Base-by-base conservation (phyloP, 2,888 invertebrate species). In the Drosophila anceps region DNA sequence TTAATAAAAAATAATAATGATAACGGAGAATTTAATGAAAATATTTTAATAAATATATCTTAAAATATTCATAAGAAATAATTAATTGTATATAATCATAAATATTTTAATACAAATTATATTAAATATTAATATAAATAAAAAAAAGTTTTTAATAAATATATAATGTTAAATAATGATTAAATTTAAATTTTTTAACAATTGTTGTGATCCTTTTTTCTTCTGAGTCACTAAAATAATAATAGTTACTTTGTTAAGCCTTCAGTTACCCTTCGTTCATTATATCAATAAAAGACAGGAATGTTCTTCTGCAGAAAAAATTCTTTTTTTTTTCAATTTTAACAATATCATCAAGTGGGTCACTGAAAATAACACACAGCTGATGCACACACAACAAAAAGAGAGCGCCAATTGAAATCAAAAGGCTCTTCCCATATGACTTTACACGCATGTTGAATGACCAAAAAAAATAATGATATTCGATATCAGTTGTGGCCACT, bases 401-500 rank as follows among this genome's bases (percentile, higher is more conserved):
- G 4, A 9, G 1, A 39, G 13, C 37, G 13, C 29, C 9, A 39
- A 33, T 64, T 31, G 9, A 39, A 27, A 18, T 24, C 35, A 61
- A 37, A 10, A 4, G 35, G 12, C 27, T 48, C 35, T 37, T 44
- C 55, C 13, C 54, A 39, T 13, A 1, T 29, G 39, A 55, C 29
- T 54, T 18, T 39, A n/a, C 3, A 4, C 5, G 12, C 35, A 53
- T 53, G 51, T 35, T 9, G 12, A 12, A 12, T 31, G 31, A 4
- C 7, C 5, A 31, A 2, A 13, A 31, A n/a, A 18, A 18, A 41
- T n/a, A 29, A 29, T n/a, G n/a, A 15, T 39, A 58, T 59, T 68
- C 58, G 35, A 63, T 76, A 65, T 73, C 53, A 64, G 55, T 31
- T 58, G 41, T 20, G 43, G 8, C 1, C 12, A 13, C 18, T 50